Conservation (phyloP, 1,140 invertebrate species). For the Procambarus virginalis region DNA sequence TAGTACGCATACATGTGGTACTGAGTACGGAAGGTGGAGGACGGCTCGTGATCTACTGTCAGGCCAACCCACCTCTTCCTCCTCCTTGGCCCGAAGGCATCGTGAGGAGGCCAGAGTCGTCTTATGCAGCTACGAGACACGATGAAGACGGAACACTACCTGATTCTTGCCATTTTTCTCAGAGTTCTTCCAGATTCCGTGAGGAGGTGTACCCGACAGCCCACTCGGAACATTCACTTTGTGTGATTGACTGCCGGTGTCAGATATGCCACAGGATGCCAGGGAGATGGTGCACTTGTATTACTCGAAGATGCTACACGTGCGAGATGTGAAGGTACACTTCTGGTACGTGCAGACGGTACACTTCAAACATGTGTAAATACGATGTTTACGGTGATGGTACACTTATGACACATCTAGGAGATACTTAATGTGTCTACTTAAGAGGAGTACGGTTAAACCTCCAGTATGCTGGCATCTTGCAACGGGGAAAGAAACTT, state of each 20-base stretch:
- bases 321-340: too few relatives aligned
- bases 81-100: not conserved
- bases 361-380: too few relatives aligned
- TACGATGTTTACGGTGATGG: too few relatives aligned
- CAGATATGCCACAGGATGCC: not conserved
- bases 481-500: too few relatives aligned
- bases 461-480: too few relatives aligned
- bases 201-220: not conserved
- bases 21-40: too few relatives aligned
- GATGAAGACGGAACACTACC: not conserved
- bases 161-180: not conserved
- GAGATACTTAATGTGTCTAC: too few relatives aligned
- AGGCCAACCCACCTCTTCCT: not conserved
- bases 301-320: too few relatives aligned
- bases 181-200: not conserved
- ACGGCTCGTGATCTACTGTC: not conserved
- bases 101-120: not conserved
- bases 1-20: too few relatives aligned
- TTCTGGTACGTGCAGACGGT: too few relatives aligned
- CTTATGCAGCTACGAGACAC: not conserved
- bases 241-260: not conserved
- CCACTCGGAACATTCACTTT: not conserved
- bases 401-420: too few relatives aligned
- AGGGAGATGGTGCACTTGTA: not conserved
- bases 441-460: too few relatives aligned